These are phyloP conservation scores for Suricata suricatta DNA, from an alignment of 2,113 vertebrate genomes.

Conservation along the genomic window DNA sequence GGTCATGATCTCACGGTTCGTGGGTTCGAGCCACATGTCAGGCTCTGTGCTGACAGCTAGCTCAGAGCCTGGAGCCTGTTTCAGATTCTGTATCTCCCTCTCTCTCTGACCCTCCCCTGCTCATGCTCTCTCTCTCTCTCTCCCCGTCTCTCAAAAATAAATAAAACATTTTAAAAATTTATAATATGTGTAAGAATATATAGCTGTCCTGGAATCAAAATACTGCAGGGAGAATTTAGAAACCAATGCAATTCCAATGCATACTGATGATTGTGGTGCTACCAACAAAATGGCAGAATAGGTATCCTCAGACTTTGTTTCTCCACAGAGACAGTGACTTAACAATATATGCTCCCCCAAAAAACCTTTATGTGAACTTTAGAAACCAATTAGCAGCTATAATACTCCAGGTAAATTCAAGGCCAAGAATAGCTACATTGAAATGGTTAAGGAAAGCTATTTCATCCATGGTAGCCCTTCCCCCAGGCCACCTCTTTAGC, in stretches of 20 bases:
- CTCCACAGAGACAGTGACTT: neutral
- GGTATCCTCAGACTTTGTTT: neutral
- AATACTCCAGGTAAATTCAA: neutral
- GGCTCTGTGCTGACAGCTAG: no score
- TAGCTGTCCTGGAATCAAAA: neutral
- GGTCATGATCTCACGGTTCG: no score
- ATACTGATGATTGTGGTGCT: neutral
- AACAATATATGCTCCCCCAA: neutral
- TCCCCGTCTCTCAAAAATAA: no score
- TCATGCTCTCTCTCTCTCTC: no score
- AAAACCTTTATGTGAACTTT: neutral
- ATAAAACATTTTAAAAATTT: no score
- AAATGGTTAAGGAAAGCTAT: neutral
- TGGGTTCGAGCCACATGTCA: no score
- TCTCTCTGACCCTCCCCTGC: no score
- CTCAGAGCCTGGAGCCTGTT: no score
- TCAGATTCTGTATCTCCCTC: no score
- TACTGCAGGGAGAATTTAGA: neutral
- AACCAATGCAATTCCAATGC: neutral
- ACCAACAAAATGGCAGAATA: neutral
- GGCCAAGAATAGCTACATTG: neutral
- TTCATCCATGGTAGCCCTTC: neutral
- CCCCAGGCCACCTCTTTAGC: neutral
- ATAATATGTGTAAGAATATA: neutral
- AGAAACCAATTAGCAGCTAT: neutral